Base-by-base conservation (phyloP, 2,113 vertebrate genomes). In the Festucalex cinctus region DNA sequence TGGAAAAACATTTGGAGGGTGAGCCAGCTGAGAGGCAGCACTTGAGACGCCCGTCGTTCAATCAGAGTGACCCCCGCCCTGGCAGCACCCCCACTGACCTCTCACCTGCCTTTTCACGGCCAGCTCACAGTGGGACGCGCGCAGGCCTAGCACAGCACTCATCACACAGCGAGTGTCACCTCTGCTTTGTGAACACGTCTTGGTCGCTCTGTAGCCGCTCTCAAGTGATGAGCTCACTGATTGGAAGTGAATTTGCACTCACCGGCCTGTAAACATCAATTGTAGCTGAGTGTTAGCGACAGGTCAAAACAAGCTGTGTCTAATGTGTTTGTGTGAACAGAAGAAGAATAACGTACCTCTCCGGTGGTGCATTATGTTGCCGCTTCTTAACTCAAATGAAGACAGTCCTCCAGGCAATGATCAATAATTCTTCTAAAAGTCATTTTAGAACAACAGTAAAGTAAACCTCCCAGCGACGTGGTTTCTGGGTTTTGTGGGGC, bases 221-320 rank as follows among this genome's bases (percentile, higher is more conserved):
- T 86, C 77, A 74, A 86, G 76, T 87, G 88, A 88, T 86, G 76
- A 77, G 79, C 76, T 76, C 73, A 71, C 83, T 90, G 90, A 92
- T 92, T 89, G 68, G 74, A 70, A 71, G 77, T 56, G 68, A 87
- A 77, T 81, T 86, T 77, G 72, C 65, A 77, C 77, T 74, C 70
- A 71, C 74, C 83, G 84, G 77, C 71, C 70, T 80, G 86, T 85
- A 87, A 90, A 90, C 80, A 84, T 75, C 77, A 70, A 65, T 74
- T 73, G 64, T 70, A 74, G 77, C 9, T n/a, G 61, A 74, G 63
- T 44, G 61, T 70, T 26, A 1, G 37, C 43, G 60, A 43, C 20
- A 1, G 36, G 36, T 22, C 59, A 20, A 37, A 61, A 61, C 60
- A 43, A 62, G 60, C 37, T 43, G 37, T 44, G 37, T 43, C n/a